Evolutionary conservation across 2,888 invertebrate genomes (phyloP), one percentile per base, ranked within the genome.

Genomic region (Dolichopus griseipennis): DNA sequence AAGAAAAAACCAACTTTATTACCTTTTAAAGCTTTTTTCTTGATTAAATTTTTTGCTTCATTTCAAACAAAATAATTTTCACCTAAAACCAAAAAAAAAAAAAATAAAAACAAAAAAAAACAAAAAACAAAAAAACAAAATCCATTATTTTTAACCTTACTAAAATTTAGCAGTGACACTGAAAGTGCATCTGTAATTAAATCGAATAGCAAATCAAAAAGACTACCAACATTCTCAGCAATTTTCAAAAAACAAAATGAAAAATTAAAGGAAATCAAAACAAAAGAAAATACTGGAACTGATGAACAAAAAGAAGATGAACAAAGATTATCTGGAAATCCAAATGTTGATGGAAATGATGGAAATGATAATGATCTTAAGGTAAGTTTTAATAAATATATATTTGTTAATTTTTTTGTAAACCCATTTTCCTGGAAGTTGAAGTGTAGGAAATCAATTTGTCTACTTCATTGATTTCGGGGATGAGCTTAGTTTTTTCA

Each of bases 81-180:
- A 37, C 33, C 21, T 27, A 27, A 27, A 27, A 27, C 27, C 27
- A 20, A 37, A 21, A 67, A 62, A 33, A 68, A 22, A 64, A 6
- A 65, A 67, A 37, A n/a, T n/a, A 21, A 67, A 62, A 33, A 68
- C n/a, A 64, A 6, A 65, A 67, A 37, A n/a, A n/a, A n/a, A 67
- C 64, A 7, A 69, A 71, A 70, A 70, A 71, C 67, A 70, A 68
- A 69, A 69, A 70, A 72, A 68, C 61, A 64, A 71, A 71, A 71
- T 67, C 52, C 67, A 75, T 70, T 72, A 72, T 73, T 27, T 27
- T 73, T 72, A 71, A 70, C 68, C 68, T 70, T 72, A 71, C 68
- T 69, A 71, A 70, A 72, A 77, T 79, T 75, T 77, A 88, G 88
- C 78, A 88, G 88, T 77, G 88, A 88, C 79, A 88, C 88, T 62